These are phyloP conservation scores for Astatoreochromis straeleni DNA, from an alignment of 2,113 vertebrate genomes.

Conservation along the genomic window DNA sequence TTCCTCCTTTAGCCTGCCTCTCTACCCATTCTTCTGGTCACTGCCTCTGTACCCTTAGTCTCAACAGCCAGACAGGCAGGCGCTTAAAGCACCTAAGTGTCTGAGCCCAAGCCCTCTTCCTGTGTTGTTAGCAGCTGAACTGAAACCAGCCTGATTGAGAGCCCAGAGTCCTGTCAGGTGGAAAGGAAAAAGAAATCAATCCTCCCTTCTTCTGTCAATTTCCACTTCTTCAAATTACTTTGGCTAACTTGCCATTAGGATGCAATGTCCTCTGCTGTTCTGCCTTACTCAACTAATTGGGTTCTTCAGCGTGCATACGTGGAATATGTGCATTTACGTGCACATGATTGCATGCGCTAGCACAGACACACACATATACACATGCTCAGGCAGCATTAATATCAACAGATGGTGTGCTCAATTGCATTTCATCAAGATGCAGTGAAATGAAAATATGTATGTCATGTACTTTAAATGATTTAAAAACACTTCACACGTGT, in stretches of 20 bases:
- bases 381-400: not conserved
- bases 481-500: conserved; percentile 34
- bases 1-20: not conserved
- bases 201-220: conserved; percentile 43
- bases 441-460: conserved; percentile 26
- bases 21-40: conserved; percentile 34
- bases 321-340: not conserved
- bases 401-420: conserved; percentile 29
- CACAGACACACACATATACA: not conserved
- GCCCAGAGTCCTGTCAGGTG: conserved; percentile 32
- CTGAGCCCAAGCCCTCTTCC: not conserved
- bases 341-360: not conserved
- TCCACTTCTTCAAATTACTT: conserved; percentile 53
- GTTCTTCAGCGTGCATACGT: conserved; percentile 25
- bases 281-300: conserved; percentile 36
- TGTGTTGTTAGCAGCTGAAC: conserved; percentile 31
- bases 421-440: conserved; percentile 18
- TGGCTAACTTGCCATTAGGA: conserved; percentile 50
- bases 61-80: conserved; percentile 10
- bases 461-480: conserved; percentile 1
- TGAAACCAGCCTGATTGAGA: conserved; percentile 38
- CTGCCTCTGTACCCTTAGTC: not conserved
- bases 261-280: conserved; percentile 20
- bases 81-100: conserved; percentile 1
- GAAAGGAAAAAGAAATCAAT: conserved; percentile 63